Percentiles rank a stretch among this genome's conserved stretches.
Conservation (phyloP, 2,113 vertebrate genomes). For the Aspidoscelis tigris region DNA sequence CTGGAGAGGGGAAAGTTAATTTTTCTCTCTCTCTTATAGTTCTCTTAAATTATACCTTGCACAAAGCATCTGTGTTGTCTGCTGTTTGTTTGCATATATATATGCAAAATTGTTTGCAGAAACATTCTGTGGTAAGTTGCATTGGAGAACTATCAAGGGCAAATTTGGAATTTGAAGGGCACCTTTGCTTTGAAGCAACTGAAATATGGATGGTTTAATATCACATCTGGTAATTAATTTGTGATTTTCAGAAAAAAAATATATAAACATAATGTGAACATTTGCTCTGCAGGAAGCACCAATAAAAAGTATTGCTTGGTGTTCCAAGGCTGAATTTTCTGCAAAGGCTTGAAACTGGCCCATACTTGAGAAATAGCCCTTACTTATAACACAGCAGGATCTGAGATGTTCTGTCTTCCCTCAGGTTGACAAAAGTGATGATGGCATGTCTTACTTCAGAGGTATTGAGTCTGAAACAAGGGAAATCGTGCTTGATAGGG, state of each 20-base stretch:
- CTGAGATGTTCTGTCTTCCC: conserved; percentile 1
- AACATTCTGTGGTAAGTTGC: conserved; percentile 8
- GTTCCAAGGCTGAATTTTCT: conserved; percentile 2
- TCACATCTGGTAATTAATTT: conserved; percentile 63
- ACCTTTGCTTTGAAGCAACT: conserved; percentile 33
- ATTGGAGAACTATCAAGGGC: conserved; percentile 24
- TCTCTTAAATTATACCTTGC: conserved; percentile 7
- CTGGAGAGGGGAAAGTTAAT: background rate
- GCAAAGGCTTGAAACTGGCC: background rate
- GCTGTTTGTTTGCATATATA: conserved; percentile 26
- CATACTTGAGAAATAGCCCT: background rate
- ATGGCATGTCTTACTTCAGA: conserved; percentile 36
- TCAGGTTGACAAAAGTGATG: conserved; percentile 15
- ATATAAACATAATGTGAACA: conserved; percentile 30
- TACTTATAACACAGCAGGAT: conserved; percentile 25
- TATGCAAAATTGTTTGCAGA: conserved; percentile 16
- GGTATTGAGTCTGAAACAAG: conserved; percentile 10
- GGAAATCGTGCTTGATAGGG: background rate
- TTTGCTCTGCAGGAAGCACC: background rate
- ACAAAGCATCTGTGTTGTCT: background rate
- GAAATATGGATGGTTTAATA: conserved; percentile 66
- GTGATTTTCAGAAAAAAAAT: conserved; percentile 43
- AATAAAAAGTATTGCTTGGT: background rate
- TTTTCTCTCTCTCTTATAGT: conserved; percentile 9
- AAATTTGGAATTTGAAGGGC: conserved; percentile 43